Base-by-base conservation (phyloP, 2,113 vertebrate species). In the Daphoenositta chrysoptera region DNA sequence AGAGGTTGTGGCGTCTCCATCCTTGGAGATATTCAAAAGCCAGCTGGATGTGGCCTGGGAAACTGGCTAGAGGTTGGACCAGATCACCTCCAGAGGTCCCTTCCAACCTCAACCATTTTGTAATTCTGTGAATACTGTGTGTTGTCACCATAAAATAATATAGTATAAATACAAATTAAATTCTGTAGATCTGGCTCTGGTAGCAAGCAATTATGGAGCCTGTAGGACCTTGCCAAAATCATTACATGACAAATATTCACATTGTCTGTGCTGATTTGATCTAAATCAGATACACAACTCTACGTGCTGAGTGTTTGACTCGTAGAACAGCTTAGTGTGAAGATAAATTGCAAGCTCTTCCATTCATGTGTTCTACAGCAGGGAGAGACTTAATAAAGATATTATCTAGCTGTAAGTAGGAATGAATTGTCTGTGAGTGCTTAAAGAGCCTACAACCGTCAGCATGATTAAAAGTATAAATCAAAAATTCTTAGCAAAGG, bases 11-110 rank as follows among this genome's bases (percentile, higher is more conserved):
- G 27, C 60, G 11, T 50, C 13, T 92, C 22, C 21, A 33, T 68
- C 21, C 48, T 37, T 87, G 31, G 21, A 65, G 17, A 73, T 35
- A 56, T 10, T 80, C 5, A 57, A 70, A 69, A 73, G 9, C 22
- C 0, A 0, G 10, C 10, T 76, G 22, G 17, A 40, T 6, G 6
- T 23, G 13, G 11, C 17, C 27, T 61, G 47, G 18, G 6, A 33
- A 89, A 31, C 6, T 13, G 10, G 4, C 6, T 23, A 27, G 31
- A 50, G 1, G 1, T n/a, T 57, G 45, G 6, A 56, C 9, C 11
- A 66, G 28, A 30, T 9, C 19, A 40, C 21, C 6, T 75, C 7
- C 33, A 78, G 28, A 61, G 7, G 20, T 35, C 56, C 14, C 11
- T 85, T 79, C 23, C 23, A 80, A 53, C 11, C 2, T 69, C 91